phyloP scores from a whole-genome alignment of 2,888 invertebrate genomes.

The Clepsis dumicolana region DNA sequence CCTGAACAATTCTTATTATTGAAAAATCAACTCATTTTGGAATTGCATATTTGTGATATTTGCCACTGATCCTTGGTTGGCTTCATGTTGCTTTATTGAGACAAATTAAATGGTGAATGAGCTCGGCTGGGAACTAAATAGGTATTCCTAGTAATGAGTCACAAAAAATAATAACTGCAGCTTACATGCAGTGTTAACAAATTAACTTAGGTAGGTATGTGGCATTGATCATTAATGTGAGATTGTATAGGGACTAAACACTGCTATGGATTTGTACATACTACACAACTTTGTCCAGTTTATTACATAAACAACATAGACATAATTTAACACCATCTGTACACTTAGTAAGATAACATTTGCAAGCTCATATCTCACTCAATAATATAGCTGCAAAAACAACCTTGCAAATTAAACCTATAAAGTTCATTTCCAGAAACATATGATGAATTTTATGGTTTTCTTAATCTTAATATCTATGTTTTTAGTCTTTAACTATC shows the following conservation, averaged over 20 bases:
- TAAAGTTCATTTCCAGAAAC: slow-evolving; percentile 29
- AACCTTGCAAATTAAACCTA: slow-evolving; percentile 15
- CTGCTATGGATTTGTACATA: neutral
- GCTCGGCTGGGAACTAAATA: neutral
- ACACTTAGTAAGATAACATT: slow-evolving; percentile 2
- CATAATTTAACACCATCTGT: slow-evolving; percentile 9
- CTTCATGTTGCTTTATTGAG: neutral
- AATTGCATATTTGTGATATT: neutral
- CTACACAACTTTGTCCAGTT: neutral
- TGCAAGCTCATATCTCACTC: slow-evolving; percentile 32
- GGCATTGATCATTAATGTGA: slow-evolving; percentile 10
- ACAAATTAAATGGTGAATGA: neutral
- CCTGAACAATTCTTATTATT: slow-evolving; percentile 17
- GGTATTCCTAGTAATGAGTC: neutral
- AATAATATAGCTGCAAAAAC: slow-evolving; percentile 28
- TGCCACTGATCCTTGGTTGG: neutral
- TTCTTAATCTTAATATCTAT: slow-evolving; percentile 29
- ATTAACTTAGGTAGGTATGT: neutral
- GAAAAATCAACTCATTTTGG: slow-evolving; percentile 7
- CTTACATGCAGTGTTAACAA: neutral
- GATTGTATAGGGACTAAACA: neutral
- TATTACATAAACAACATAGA: slow-evolving; percentile 1
- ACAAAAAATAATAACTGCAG: neutral
- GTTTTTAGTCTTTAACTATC: slow-evolving; percentile 33
- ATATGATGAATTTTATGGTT: neutral